Conservation (phyloP, 1,140 invertebrate genomes). For the Drosophila guanche region DNA sequence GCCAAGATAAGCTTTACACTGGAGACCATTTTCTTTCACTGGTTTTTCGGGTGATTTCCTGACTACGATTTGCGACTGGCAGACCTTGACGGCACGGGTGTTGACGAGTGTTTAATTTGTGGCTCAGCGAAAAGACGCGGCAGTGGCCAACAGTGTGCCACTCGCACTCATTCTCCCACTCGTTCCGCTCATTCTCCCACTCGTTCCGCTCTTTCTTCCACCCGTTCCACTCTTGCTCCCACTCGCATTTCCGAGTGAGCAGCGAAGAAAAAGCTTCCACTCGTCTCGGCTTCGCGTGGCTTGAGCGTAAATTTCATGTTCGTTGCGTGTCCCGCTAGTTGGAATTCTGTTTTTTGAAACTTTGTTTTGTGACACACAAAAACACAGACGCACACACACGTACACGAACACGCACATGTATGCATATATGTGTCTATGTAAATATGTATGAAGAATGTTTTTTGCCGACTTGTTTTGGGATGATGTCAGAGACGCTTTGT, state of each 20-base stretch:
- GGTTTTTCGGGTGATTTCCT: background rate
- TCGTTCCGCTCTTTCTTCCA: too few species aligned
- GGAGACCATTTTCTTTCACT: slow-evolving; percentile 71
- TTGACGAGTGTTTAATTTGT: slow-evolving; percentile 33
- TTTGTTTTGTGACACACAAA: slow-evolving; percentile 55
- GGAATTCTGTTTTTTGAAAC: slow-evolving; percentile 53
- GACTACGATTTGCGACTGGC: slow-evolving; percentile 1
- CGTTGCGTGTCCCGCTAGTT: slow-evolving; percentile 35
- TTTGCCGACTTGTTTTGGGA: slow-evolving; percentile 60
- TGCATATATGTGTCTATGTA: slow-evolving; percentile 22
- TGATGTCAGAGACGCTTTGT: slow-evolving; percentile 66
- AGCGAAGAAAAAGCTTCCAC: slow-evolving; percentile 29
- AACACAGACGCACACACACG: slow-evolving; percentile 1
- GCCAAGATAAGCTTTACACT: slow-evolving; percentile 62
- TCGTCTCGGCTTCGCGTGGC: slow-evolving; percentile 4
- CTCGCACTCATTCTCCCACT: slow-evolving; percentile 22
- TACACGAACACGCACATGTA: slow-evolving; percentile 4
- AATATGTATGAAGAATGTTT: slow-evolving; percentile 31
- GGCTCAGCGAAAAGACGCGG: slow-evolving; percentile 19
- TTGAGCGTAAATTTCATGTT: slow-evolving; percentile 25
- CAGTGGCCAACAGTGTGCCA: slow-evolving; percentile 5
- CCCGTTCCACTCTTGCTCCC: slow-evolving; percentile 15
- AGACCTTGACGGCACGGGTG: slow-evolving; percentile 45
- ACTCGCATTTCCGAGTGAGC: background rate
- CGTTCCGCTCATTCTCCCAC: slow-evolving; percentile 1